Base-by-base conservation (phyloP, 2,113 vertebrate species). In the Arenaria interpres region DNA sequence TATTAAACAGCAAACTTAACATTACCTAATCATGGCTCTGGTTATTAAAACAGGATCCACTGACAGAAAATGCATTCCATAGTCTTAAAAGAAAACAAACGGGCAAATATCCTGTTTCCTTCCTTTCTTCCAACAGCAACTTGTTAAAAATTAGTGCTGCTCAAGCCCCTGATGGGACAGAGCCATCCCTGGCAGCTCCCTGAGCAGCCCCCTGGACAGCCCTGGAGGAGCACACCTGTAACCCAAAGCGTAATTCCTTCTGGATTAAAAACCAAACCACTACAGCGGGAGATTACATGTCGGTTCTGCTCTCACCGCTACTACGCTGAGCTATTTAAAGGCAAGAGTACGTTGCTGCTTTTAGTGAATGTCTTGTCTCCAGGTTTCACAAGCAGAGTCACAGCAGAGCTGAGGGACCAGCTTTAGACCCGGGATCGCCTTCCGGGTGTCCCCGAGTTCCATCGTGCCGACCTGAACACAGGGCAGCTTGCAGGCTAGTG, bases 1-100 rank as follows among this genome's bases (percentile, higher is more conserved):
- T 85, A 93, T 64, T 92, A 62, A 92, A 69, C 80, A 82, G 68
- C 71, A 90, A 91, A 73, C 19, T 78, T 87, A 83, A 77, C 45
- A 46, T 57, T 86, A 86, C 37, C 71, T 87, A 73, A 85, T 79
- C 73, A 78, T 9, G 2, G 43, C 18, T 41, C 60, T 46, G 48
- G 32, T 86, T 79, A 79, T 80, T 80, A 74, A 89, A 95, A 91
- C 28, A 68, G 39, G 27, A 84, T 48, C 35, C 35, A 71, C 54
- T 56, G 25, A 17, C 4, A 0, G 62, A 87, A 75, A 94, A 90
- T 20, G 63, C 8, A 86, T 63, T 84, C 80, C 33, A 24, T 0
- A 23, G 25, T 43, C 43, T 63, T 35, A 39, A 75, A 81, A 90
- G 30, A 80, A 94, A 85, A 54, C 27, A 60, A 93, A 62, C 0